These are phyloP conservation scores for Peromyscus leucopus DNA, from an alignment of 2,113 vertebrate species.

Conservation along the genomic window DNA sequence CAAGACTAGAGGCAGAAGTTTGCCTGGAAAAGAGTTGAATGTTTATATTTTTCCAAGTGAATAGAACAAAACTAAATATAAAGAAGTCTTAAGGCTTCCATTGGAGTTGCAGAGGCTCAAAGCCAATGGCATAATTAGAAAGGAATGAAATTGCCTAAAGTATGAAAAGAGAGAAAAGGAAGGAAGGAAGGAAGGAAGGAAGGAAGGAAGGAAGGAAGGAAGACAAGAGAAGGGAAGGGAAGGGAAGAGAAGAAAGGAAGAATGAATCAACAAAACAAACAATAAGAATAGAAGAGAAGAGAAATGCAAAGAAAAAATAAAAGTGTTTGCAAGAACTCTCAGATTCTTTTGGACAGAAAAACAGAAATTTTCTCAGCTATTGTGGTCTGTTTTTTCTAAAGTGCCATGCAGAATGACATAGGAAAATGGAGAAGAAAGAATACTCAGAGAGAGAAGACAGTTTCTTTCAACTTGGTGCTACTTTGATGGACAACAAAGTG, in stretches of 20 bases:
- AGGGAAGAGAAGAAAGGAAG: background rate
- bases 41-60: background rate
- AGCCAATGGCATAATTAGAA: background rate
- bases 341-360: background rate
- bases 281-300: background rate
- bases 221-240: no score
- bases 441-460: background rate
- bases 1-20: background rate
- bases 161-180: background rate
- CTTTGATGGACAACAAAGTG: fast-evolving
- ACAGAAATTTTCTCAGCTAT: background rate
- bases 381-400: background rate
- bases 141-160: background rate
- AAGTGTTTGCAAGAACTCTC: background rate
- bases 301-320: background rate
- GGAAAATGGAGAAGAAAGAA: background rate
- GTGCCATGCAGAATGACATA: background rate
- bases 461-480: fast-evolving
- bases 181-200: no score
- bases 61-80: background rate
- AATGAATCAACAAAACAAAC: background rate
- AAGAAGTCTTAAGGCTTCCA: background rate
- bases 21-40: background rate
- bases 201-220: no score
- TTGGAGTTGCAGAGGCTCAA: background rate